Percentiles rank a stretch among this genome's conserved stretches.
Evolutionary conservation across 2,113 vertebrate genomes (phyloP).

Genomic region (Eulemur macaco): DNA sequence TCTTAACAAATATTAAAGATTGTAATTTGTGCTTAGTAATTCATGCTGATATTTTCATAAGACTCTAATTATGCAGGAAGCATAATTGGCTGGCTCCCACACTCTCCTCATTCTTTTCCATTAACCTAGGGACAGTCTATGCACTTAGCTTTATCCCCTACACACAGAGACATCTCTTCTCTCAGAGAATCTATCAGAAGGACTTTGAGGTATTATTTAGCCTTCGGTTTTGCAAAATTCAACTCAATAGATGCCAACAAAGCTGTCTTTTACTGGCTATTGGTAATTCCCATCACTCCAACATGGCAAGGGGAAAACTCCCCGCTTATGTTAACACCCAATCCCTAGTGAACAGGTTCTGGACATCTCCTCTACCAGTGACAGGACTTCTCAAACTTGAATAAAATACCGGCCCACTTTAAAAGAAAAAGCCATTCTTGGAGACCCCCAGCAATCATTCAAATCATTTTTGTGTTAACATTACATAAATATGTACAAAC

Average conservation of each 20-base stretch:
- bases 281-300: neutral
- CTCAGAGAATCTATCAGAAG: neutral
- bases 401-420: neutral
- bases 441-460: neutral
- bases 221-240: neutral
- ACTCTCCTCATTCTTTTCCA: neutral
- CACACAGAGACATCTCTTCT: neutral
- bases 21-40: conserved; percentile 47
- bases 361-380: neutral
- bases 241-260: neutral
- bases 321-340: neutral
- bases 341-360: neutral
- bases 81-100: neutral
- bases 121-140: neutral
- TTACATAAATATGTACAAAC: neutral
- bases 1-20: conserved; percentile 19
- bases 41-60: conserved; percentile 52
- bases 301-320: neutral
- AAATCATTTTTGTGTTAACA: neutral
- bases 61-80: neutral
- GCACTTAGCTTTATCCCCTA: neutral
- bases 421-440: neutral
- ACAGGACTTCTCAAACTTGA: neutral
- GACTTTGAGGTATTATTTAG: neutral
- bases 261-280: neutral